phyloP scores from a whole-genome alignment of 1,140 invertebrate genomes.

The Yoshiicerus persimilis region DNA sequence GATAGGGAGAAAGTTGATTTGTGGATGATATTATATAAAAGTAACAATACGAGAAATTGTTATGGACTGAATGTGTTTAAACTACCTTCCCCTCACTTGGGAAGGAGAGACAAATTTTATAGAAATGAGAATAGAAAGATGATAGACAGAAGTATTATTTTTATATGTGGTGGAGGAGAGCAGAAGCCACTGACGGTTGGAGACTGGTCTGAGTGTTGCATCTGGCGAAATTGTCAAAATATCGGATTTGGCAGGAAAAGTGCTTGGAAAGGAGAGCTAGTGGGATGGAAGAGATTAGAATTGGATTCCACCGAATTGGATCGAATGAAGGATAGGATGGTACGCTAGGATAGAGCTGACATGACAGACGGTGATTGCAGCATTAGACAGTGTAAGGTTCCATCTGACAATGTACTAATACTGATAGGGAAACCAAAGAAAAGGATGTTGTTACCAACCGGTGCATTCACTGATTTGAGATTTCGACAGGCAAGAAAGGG shows the following conservation, averaged over 20 bases:
- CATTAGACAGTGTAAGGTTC: neutral
- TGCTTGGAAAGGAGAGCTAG: slow-evolving; percentile 23
- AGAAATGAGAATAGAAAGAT: neutral
- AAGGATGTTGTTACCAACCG: neutral
- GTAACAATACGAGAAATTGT: neutral
- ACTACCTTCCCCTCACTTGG: neutral
- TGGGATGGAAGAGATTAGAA: slow-evolving; percentile 35
- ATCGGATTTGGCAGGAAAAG: slow-evolving; percentile 43
- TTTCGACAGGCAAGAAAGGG: neutral
- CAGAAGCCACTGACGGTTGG: neutral
- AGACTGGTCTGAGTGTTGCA: neutral
- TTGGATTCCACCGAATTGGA: slow-evolving; percentile 29
- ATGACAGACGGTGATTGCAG: slow-evolving; percentile 12
- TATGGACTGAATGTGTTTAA: neutral
- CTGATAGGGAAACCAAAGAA: neutral
- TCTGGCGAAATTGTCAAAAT: slow-evolving; percentile 42
- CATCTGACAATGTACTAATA: too few species aligned
- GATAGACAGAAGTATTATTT: neutral
- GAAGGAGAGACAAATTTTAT: neutral
- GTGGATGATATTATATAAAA: neutral
- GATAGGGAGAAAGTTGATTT: neutral
- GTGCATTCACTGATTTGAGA: neutral
- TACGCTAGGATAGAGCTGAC: neutral
- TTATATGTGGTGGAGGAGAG: neutral
- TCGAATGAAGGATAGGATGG: slow-evolving; percentile 34